Evolutionary conservation across 2,113 vertebrate genomes (phyloP).

Genomic region (Trematomus loennbergii): DNA sequence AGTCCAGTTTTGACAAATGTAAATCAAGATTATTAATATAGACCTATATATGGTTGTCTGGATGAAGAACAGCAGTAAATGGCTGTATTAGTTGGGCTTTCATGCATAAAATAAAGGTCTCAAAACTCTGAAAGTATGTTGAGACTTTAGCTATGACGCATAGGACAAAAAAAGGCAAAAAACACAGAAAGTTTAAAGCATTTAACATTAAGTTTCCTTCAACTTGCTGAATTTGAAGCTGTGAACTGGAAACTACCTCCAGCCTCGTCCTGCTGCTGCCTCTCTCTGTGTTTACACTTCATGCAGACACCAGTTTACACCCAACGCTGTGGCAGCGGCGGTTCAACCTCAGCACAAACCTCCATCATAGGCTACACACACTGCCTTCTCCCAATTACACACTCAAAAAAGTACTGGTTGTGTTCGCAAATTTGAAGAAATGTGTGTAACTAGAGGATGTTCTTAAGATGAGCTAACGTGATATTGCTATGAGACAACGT

Average conservation of each 20-base stretch:
- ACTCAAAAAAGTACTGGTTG: neutral
- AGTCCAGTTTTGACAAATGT: neutral
- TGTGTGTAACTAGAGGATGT: neutral
- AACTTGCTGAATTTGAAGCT: neutral
- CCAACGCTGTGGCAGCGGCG: slow-evolving; percentile 49
- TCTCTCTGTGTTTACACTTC: slow-evolving; percentile 66
- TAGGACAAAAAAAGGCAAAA: neutral
- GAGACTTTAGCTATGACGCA: neutral
- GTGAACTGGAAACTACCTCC: neutral
- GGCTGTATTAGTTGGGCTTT: neutral
- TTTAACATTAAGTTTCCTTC: no score
- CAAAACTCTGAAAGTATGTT: neutral
- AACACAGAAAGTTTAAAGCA: no score
- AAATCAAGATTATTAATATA: neutral
- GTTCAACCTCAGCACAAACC: slow-evolving; percentile 39
- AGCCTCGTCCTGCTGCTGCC: slow-evolving; percentile 34
- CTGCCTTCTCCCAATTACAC: slow-evolving; percentile 4
- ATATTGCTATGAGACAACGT: neutral
- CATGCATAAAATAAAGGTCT: neutral
- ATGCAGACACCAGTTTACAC: slow-evolving; percentile 65
- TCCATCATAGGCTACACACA: slow-evolving; percentile 22
- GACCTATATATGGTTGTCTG: neutral
- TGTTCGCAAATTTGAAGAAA: neutral
- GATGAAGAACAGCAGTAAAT: neutral
- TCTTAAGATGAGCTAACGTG: neutral